Conservation (phyloP, 2,888 invertebrate species). For the Julus scanicus region DNA sequence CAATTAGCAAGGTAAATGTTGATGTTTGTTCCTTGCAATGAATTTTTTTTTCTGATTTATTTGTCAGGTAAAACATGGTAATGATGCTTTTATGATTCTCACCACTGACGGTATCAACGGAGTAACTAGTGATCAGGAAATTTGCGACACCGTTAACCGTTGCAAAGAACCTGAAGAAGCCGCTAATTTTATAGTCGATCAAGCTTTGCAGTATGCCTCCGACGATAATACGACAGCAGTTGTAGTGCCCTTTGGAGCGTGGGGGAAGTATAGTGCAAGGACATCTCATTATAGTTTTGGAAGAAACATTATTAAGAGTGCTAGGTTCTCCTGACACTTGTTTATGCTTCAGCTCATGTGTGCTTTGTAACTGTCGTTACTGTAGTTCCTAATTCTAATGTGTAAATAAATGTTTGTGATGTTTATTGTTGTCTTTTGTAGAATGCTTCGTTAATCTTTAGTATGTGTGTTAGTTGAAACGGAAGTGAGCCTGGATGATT, state of each 20-base stretch:
- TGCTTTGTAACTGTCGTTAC: neutral
- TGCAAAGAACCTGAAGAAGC: conserved; percentile 67
- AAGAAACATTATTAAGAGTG: conserved; percentile 58
- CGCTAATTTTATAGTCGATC: conserved; percentile 67
- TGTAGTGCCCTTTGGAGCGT: conserved; percentile 69
- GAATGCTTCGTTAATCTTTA: too few species aligned
- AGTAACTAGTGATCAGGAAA: conserved; percentile 68
- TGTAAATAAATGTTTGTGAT: neutral
- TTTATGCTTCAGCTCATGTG: neutral
- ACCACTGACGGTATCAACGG: conserved; percentile 69
- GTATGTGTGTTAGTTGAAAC: too few species aligned
- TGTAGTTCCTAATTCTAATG: neutral
- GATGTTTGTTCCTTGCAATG: neutral
- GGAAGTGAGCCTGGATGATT: too few species aligned
- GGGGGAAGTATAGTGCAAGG: conserved; percentile 65
- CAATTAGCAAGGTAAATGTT: neutral
- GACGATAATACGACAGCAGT: conserved; percentile 69
- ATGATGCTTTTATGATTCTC: conserved; percentile 69
- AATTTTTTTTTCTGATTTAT: neutral
- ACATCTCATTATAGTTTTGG: conserved; percentile 56
- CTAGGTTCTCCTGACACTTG: conserved; percentile 55
- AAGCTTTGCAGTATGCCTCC: conserved; percentile 69
- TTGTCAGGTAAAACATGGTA: conserved; percentile 67
- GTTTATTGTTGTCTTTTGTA: neutral
- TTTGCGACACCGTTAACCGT: conserved; percentile 67